A percentile compares a stretch with the other conserved stretches of the same genome.
Evolutionary conservation across 2,113 vertebrate genomes (phyloP).

Genomic region (Abramis brama): DNA sequence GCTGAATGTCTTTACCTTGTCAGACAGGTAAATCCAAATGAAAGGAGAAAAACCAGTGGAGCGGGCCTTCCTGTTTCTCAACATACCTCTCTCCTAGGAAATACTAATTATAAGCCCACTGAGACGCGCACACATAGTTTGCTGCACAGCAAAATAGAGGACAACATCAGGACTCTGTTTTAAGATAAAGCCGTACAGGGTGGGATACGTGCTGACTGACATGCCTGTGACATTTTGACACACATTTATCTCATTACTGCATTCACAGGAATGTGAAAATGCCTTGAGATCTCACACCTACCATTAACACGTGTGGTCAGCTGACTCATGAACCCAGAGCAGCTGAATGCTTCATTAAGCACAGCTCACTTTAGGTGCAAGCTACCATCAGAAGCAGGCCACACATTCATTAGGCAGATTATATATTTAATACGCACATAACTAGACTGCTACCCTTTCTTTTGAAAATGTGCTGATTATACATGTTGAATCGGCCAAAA

Average conservation of each 20-base stretch:
- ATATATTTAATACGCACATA: not conserved
- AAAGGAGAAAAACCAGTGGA: slow-evolving; percentile 57
- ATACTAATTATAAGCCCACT: not conserved
- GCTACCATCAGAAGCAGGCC: not conserved
- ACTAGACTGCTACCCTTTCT: not conserved
- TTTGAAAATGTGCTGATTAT: not conserved
- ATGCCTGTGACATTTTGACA: not conserved
- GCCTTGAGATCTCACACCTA: slow-evolving; percentile 55
- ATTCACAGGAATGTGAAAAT: slow-evolving; percentile 8
- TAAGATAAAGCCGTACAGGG: not conserved
- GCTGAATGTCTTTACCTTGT: slow-evolving; percentile 48
- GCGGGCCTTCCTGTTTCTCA: slow-evolving; percentile 63
- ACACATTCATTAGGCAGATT: not conserved
- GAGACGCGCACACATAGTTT: slow-evolving; percentile 56
- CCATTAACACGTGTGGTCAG: slow-evolving; percentile 63
- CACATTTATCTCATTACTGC: slow-evolving; percentile 7
- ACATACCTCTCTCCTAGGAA: slow-evolving; percentile 55
- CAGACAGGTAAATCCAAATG: slow-evolving; percentile 62
- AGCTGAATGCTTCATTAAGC: not conserved
- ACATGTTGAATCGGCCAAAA: too few species aligned
- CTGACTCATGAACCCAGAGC: slow-evolving; percentile 62
- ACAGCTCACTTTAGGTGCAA: not conserved
- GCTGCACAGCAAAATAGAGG: not conserved
- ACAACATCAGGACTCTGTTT: not conserved
- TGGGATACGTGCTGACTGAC: not conserved